Base-by-base conservation (phyloP, 2,113 vertebrate species). In the Eurystomus gularis region DNA sequence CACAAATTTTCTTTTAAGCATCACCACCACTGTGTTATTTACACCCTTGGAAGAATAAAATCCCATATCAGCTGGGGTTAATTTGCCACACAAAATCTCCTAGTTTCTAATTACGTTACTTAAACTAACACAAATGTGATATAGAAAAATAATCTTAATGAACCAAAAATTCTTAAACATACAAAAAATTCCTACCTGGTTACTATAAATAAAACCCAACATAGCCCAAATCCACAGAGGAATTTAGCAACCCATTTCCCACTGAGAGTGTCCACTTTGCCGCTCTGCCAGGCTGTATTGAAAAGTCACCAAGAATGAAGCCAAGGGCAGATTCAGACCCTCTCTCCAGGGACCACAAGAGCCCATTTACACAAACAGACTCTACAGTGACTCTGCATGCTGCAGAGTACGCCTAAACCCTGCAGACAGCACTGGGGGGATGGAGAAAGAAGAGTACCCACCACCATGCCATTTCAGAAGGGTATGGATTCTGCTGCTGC, bases 61-160 rank as follows among this genome's bases (percentile, higher is more conserved):
- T 52, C 80, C 83, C 90, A 94, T 91, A 93, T 51, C 33, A 91
- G 94, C 46, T 77, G 89, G 92, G 85, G 86, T 86, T 97, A 94
- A 97, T 95, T 94, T 93, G 86, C 90, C 93, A 81, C 72, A 91
- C n/a, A 91, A 94, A 96, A 93, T 77, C 40, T 92, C 86, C 73
- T 84, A 61, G 71, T 77, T 97, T 97, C 96, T 96, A 88, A 97
- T 96, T 94, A 93, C 5, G 37, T 94, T 97, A 98, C 90, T 72
- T 88, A 90, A 96, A 94, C 58, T 96, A 96, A 91, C 86, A 95
- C 91, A 96, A 95, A 91, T 19, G 26, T 79, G 95, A 85, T 75
- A 94, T 33, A 70, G 66, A 96, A 97, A 97, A 97, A 88, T 17
- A 86, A 82, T 15, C n/a, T 28, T 68, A 80, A 11, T 17, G 95